Evolutionary conservation across 2,888 invertebrate species (phyloP), one percentile per base, ranked within the genome.

Genomic region (Nymphalis polychloros): DNA sequence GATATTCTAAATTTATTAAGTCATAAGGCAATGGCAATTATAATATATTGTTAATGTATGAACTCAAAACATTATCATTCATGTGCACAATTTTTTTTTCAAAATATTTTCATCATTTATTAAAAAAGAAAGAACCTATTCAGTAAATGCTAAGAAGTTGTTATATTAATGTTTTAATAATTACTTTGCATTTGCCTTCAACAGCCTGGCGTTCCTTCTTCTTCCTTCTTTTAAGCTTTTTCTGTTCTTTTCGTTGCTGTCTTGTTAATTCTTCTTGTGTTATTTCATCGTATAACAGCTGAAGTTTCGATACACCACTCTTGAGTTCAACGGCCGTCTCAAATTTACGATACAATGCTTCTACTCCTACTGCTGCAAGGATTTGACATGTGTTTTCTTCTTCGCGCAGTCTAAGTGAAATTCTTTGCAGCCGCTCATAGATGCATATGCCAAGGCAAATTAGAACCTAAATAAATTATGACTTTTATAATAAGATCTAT

Each of bases 331-430:
- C 96, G 6, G 97, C 97, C 77, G 96, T 96, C 94, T 97, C 97
- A 87, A 98, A 98, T 87, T 96, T 97, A 76, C 97, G 95, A 81
- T 96, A 96, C 17, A 98, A 92, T 7, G 97, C 97, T 82, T 98
- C 97, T 0, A 98, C 95, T 0, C 96, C 96, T 8, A 97, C 96
- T 57, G 97, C 97, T 64, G 97, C 97, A 72, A 98, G 94, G 63
- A 98, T 96, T 88, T 97, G 97, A 90, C 98, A 98, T n/a, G 98
- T 97, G 82, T 97, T 96, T 85, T 98, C 98, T 83, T 98, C 98
- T 84, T 98, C 97, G 68, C 96, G 95, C 79, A 98, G 93, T 64
- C 97, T 95, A 77, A 97, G 94, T 78, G 97, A 96, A 72, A 98
- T 96, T 75, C 96, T 95, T 84, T 98, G 97, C 60, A 98, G 94